A percentile compares a stretch with the other conserved stretches of the same genome.
phyloP scores from a whole-genome alignment of 2,888 invertebrate species.

The Leptopilina syphax region DNA sequence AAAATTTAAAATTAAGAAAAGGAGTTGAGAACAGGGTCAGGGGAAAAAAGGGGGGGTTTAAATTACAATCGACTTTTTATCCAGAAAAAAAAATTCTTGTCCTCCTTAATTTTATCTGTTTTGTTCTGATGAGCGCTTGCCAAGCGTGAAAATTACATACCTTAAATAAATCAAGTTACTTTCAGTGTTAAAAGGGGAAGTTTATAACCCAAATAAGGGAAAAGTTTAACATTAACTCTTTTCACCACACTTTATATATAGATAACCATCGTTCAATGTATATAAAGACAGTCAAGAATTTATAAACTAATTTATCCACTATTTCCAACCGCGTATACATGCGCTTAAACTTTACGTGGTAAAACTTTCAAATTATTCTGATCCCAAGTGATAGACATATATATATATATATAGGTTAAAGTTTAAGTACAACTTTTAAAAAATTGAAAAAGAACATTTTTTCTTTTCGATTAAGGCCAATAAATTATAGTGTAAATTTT shows the following conservation, averaged over 20 bases:
- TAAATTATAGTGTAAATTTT: background rate
- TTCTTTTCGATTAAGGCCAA: background rate
- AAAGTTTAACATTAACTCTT: conserved; percentile 21
- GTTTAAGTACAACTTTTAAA: background rate
- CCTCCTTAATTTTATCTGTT: background rate
- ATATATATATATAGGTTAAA: background rate
- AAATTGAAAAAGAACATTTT: background rate
- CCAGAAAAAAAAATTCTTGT: background rate
- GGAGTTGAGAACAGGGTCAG: too few relatives aligned
- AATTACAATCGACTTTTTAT: background rate
- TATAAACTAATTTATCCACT: conserved; percentile 37
- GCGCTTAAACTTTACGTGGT: background rate
- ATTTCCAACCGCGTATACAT: background rate
- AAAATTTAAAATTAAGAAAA: too few relatives aligned
- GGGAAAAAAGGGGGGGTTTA: background rate
- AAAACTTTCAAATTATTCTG: conserved; percentile 3
- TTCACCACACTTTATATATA: background rate
- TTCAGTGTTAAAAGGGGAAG: background rate
- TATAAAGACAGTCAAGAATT: conserved; percentile 15
- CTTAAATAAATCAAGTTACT: background rate
- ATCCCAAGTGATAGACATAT: background rate
- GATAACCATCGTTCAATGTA: background rate
- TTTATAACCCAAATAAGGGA: conserved; percentile 3
- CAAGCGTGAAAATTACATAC: conserved; percentile 26
- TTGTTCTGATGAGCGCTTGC: background rate